These are phyloP conservation scores for Sebastes goodei DNA, from an alignment of 2,797 vertebrate species.

Conservation along the genomic window DNA sequence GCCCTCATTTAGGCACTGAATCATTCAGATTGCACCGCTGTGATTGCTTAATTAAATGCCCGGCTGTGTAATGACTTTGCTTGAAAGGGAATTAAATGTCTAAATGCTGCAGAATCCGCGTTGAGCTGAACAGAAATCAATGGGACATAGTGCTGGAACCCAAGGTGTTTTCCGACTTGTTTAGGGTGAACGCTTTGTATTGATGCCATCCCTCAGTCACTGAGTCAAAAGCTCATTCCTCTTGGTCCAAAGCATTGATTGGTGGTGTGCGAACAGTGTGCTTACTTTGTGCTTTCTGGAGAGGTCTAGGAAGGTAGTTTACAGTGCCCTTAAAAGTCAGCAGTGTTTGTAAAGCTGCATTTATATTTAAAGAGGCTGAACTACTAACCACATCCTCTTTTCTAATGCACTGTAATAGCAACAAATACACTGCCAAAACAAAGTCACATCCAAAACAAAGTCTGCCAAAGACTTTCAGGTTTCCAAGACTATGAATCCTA, in stretches of 20 bases:
- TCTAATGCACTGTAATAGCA: neutral
- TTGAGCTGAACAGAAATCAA: conserved; percentile 79
- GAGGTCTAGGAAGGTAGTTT: conserved; percentile 36
- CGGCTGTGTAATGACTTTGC: conserved; percentile 80
- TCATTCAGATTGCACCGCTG: conserved; percentile 74
- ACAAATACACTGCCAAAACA: neutral
- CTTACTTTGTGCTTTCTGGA: conserved; percentile 72
- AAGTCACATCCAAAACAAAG: neutral
- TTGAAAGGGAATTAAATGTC: conserved; percentile 81
- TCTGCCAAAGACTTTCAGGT: neutral
- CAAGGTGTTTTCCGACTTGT: conserved; percentile 79
- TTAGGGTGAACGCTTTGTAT: conserved; percentile 72
- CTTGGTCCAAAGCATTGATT: conserved; percentile 73
- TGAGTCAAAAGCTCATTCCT: conserved; percentile 71
- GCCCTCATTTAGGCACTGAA: conserved; percentile 70
- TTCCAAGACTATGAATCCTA: too few relatives aligned
- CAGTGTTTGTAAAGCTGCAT: conserved; percentile 24
- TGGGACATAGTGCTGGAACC: conserved; percentile 72
- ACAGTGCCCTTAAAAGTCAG: conserved; percentile 30
- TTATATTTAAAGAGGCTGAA: conserved; percentile 29
- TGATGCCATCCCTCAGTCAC: conserved; percentile 74
- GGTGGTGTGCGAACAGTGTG: conserved; percentile 56
- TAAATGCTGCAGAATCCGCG: conserved; percentile 76
- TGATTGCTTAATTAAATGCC: conserved; percentile 85
- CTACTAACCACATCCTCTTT: neutral